phyloP scores from a whole-genome alignment of 2,888 invertebrate species.

The Abrostola triplasia region DNA sequence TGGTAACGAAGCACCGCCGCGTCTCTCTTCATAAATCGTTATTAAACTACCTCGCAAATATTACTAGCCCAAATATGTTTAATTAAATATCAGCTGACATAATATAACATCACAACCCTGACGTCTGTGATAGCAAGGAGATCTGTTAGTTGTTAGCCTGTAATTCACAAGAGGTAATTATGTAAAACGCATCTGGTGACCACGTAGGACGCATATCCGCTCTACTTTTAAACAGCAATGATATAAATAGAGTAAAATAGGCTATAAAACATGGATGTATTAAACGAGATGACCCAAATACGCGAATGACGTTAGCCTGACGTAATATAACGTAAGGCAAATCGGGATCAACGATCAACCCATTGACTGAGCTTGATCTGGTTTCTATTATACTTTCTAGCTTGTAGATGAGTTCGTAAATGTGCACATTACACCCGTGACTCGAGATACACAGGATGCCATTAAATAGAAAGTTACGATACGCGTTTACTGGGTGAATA shows the following conservation, averaged over 20 bases:
- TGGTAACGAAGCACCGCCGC: no score
- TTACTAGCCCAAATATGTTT: no score
- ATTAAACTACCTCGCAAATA: no score
- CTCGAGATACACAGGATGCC: slow-evolving; percentile 49
- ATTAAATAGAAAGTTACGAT: slow-evolving; percentile 55
- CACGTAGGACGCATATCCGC: slow-evolving; percentile 61
- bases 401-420: slow-evolving; percentile 48
- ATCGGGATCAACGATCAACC: slow-evolving; percentile 67
- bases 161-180: slow-evolving; percentile 39
- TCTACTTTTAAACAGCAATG: slow-evolving; percentile 67
- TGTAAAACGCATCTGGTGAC: slow-evolving; percentile 54
- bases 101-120: slow-evolving; percentile 11
- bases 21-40: no score
- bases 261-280: slow-evolving; percentile 79
- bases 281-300: slow-evolving; percentile 83
- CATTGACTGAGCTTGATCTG: slow-evolving; percentile 70
- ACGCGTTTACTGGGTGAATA: slow-evolving; percentile 42
- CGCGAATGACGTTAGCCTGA: slow-evolving; percentile 78
- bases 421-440: slow-evolving; percentile 41
- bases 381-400: slow-evolving; percentile 65
- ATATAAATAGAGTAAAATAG: slow-evolving; percentile 78
- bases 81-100: slow-evolving; percentile 16
- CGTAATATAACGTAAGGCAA: slow-evolving; percentile 73
- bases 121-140: slow-evolving; percentile 44
- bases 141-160: slow-evolving; percentile 5